Conservation (phyloP, 2,797 vertebrate genomes). For the Picus viridis region DNA sequence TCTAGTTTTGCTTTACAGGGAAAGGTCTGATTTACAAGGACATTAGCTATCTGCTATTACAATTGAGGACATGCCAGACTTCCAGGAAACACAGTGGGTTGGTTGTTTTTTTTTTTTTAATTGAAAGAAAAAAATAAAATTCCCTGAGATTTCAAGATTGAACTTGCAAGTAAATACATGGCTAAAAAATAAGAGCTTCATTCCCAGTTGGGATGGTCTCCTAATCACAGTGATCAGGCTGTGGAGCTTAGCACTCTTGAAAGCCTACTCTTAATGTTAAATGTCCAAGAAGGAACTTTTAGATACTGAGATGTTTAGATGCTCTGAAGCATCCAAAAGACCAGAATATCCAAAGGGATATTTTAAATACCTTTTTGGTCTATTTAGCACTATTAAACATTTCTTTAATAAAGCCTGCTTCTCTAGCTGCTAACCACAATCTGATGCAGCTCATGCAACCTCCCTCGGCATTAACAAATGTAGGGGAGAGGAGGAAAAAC, state of each 20-base stretch:
- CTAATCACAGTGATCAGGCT: not conserved
- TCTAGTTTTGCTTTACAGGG: not conserved
- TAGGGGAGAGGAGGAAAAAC: not conserved
- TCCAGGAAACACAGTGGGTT: not conserved
- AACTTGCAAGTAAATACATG: not conserved
- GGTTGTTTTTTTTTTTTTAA: not conserved
- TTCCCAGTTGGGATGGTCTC: not conserved
- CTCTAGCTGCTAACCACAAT: conserved; percentile 3
- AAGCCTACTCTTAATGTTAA: not conserved
- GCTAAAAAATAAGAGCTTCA: not conserved
- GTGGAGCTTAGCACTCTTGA: not conserved
- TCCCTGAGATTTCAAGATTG: not conserved
- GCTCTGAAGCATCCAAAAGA: not conserved
- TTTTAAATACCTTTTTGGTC: conserved; percentile 2
- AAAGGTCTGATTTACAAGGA: not conserved
- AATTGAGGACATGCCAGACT: not conserved
- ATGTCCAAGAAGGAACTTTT: not conserved
- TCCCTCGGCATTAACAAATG: not conserved
- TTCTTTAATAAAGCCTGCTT: conserved; percentile 9
- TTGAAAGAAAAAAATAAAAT: not conserved
- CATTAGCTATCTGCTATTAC: not conserved
- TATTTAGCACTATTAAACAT: not conserved
- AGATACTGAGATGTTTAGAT: not conserved
- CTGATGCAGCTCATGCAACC: not conserved
- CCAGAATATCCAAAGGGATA: not conserved